A percentile compares a stretch with the other conserved stretches of the same genome.
phyloP scores from a whole-genome alignment of 2,797 vertebrate genomes.

The Gallinago stenura region DNA sequence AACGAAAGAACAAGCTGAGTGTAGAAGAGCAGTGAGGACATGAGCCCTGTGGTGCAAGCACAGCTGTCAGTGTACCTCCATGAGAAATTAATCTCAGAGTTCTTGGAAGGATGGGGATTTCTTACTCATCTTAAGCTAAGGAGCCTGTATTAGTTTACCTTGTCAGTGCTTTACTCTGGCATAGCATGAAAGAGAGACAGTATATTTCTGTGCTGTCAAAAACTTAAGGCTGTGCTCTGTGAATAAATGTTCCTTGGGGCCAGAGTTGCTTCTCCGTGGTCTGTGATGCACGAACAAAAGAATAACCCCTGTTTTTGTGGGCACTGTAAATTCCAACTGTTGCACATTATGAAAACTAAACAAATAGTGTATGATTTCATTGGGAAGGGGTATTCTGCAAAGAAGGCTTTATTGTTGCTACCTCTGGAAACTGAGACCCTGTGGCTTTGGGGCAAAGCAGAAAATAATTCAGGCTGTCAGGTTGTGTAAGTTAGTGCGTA shows the following conservation, averaged over 20 bases:
- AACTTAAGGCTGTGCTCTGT: fast-evolving
- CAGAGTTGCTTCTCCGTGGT: neutral
- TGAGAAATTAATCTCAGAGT: neutral
- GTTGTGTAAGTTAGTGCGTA: neutral
- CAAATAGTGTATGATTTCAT: neutral
- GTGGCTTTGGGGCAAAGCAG: neutral
- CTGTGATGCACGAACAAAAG: too few species aligned
- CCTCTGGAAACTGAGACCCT: neutral
- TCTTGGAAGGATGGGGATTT: neutral
- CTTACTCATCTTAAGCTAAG: neutral
- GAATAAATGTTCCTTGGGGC: neutral
- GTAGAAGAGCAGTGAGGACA: neutral
- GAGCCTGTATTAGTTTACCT: neutral
- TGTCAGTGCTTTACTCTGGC: neutral
- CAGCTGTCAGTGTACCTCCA: neutral
- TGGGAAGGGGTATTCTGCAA: neutral
- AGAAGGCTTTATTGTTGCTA: neutral
- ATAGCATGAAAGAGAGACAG: neutral
- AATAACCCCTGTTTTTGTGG: neutral
- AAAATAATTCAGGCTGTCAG: neutral
- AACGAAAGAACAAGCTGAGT: neutral
- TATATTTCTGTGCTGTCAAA: neutral
- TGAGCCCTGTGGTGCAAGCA: neutral
- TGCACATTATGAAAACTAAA: neutral
- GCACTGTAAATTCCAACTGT: neutral